phyloP scores from a whole-genome alignment of 2,113 vertebrate species.

The Sceloporus tristichus region DNA sequence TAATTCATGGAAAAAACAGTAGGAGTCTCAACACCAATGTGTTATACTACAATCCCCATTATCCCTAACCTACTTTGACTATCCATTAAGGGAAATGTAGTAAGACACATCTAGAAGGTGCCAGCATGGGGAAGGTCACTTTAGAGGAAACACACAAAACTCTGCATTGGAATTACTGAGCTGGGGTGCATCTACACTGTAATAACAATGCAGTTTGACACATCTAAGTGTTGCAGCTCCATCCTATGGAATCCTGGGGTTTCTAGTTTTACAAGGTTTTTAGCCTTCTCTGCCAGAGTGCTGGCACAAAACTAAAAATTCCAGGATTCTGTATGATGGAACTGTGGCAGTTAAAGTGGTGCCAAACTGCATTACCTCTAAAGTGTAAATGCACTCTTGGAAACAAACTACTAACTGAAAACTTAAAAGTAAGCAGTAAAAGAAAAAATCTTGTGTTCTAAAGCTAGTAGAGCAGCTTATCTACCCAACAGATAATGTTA shows the following conservation, averaged over 20 bases:
- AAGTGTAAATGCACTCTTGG: neutral
- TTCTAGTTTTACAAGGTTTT: too few relatives aligned
- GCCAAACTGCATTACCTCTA: too few relatives aligned
- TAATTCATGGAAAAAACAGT: neutral
- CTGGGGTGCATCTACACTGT: too few relatives aligned
- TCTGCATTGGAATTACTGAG: neutral
- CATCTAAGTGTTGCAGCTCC: too few relatives aligned
- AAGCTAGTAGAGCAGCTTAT: neutral
- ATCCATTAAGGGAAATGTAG: neutral
- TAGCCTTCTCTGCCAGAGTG: too few relatives aligned
- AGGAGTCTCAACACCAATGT: too few relatives aligned
- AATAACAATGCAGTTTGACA: too few relatives aligned
- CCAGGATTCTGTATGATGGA: too few relatives aligned
- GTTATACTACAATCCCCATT: neutral
- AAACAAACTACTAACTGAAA: neutral
- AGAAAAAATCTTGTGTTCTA: neutral
- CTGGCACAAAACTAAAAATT: too few relatives aligned
- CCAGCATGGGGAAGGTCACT: neutral
- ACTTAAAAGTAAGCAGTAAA: neutral
- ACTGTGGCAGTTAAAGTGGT: too few relatives aligned
- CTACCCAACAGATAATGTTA: neutral
- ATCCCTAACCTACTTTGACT: neutral
- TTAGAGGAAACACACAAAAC: neutral
- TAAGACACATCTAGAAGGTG: neutral
- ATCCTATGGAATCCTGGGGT: too few relatives aligned